Evolutionary conservation across 2,113 vertebrate genomes (phyloP), one percentile per base, ranked within the genome.

Genomic region (Fregetta grallaria): DNA sequence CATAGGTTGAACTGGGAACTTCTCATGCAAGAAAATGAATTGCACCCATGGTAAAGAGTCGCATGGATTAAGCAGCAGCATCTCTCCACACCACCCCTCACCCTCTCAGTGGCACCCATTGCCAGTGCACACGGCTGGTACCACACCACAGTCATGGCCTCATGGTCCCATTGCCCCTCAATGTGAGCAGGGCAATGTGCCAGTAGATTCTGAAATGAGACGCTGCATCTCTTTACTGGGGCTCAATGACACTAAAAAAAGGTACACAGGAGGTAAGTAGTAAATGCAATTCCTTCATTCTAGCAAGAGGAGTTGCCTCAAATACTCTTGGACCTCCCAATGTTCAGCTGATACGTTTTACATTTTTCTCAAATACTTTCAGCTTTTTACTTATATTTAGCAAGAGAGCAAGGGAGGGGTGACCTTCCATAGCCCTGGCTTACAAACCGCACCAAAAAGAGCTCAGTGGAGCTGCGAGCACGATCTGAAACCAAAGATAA

Each of bases 121-220:
- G n/a, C 36, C 1, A 0, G 53, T 38, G 36, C 18, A 47, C 19
- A 17, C 49, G 11, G 71, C 81, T 52, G 34, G 13, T 50, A 63
- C 15, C 14, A 61, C 25, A 20, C 7, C 59, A 42, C 25, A 59
- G 0, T 26, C 3, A 1, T 2, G 1, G 30, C 15, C 21, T 20
- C 53, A 7, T 6, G 18, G 7, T 30, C 30, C 22, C 55, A 22
- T 44, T 5, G 1, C 11, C 5, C 9, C 59, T 40, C 9, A 36
- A 2, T 12, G 13, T 63, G 32, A 84, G 26, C 27, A 86, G 63
- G 40, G 7, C 11, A 65, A 13, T 2, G 15, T 47, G 49, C 32
- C 4, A 0, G 1, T 21, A 65, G 30, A 49, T 42, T 19, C 38
- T 76, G 73, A 49, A 40, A 36, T 9, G 8, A 58, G 42, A 42